Conservation (phyloP, 2,113 vertebrate species). For the Scalopus aquaticus region DNA sequence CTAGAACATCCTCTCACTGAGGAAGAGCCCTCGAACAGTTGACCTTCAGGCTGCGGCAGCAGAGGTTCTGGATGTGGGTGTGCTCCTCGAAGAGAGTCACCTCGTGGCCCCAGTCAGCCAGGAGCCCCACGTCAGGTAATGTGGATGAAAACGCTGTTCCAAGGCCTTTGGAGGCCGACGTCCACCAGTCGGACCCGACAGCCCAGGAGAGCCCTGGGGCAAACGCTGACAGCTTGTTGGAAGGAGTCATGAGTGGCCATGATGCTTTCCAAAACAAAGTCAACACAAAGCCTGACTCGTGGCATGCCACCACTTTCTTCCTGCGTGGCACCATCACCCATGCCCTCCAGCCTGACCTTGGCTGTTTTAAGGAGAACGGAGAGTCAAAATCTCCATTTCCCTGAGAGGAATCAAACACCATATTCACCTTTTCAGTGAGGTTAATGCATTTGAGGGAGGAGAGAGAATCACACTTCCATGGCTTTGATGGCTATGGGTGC, state of each 20-base stretch:
- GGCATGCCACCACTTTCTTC: not conserved
- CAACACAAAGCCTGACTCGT: not conserved
- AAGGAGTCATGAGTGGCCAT: not conserved
- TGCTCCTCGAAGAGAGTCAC: not conserved
- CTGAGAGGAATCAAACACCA: not conserved
- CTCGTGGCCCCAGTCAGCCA: not conserved
- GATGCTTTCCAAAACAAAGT: not conserved
- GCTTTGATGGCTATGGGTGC: not conserved
- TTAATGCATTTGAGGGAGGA: accelerated
- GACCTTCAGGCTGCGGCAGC: not conserved
- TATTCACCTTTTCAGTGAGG: not conserved
- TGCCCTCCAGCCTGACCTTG: not conserved
- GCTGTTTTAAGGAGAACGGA: not conserved
- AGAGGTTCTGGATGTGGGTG: not conserved
- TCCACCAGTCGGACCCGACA: not conserved
- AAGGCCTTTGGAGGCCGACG: not conserved
- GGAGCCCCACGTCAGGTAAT: not conserved
- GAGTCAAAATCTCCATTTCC: not conserved
- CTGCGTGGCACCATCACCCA: not conserved
- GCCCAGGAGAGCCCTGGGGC: not conserved
- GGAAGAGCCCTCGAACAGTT: not conserved
- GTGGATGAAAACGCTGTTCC: not conserved
- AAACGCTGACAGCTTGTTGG: not conserved
- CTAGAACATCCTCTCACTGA: not conserved
- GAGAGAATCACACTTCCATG: not conserved